These are phyloP conservation scores for Diaprepes abbreviatus DNA, from an alignment of 2,888 invertebrate genomes.

Conservation along the genomic window DNA sequence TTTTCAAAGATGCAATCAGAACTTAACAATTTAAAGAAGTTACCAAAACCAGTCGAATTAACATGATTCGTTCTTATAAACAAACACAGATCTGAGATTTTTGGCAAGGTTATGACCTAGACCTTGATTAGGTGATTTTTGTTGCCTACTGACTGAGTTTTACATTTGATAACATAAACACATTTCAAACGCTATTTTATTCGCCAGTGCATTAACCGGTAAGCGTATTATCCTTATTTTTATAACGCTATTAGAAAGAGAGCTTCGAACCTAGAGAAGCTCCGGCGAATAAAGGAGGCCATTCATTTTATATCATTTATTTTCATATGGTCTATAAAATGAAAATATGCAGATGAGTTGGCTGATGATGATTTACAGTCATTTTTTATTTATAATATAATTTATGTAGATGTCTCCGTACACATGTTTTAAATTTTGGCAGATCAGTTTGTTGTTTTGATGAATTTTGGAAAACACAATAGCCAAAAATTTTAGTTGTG, in stretches of 20 bases:
- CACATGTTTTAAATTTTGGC: neutral
- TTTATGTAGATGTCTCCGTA: neutral
- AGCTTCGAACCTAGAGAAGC: too few species aligned
- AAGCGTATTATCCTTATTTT: constrained; percentile 18
- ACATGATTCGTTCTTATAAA: constrained; percentile 13
- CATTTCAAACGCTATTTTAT: neutral
- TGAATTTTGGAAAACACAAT: neutral
- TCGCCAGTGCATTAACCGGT: too few species aligned
- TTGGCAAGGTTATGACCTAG: constrained; percentile 46
- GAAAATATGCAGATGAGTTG: neutral
- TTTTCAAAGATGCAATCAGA: neutral
- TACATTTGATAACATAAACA: constrained; percentile 13
- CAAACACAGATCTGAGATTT: constrained; percentile 27
- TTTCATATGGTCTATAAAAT: neutral
- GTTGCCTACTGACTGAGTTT: constrained; percentile 37
- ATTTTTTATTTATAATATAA: neutral
- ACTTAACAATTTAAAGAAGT: neutral
- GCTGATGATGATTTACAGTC: neutral
- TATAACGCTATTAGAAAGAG: neutral
- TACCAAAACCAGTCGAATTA: constrained; percentile 9
- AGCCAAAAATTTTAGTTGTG: neutral
- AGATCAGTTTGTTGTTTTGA: neutral
- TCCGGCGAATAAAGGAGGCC: too few species aligned
- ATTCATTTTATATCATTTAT: neutral
- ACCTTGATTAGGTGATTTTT: constrained; percentile 44